phyloP scores from a whole-genome alignment of 1,140 invertebrate species.

The Euura lappo region DNA sequence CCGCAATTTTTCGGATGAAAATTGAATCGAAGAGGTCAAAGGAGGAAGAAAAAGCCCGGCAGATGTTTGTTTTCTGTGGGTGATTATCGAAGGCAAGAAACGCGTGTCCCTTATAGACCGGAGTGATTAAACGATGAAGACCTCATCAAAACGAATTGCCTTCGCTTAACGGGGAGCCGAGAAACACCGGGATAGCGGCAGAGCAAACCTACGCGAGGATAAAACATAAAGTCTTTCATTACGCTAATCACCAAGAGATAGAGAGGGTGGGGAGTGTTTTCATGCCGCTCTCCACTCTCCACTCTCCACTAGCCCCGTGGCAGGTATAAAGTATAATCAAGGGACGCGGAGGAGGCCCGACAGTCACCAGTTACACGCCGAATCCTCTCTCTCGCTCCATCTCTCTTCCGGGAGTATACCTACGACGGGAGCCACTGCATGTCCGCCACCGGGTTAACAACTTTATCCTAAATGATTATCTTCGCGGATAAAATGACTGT shows the following conservation, averaged over 20 bases:
- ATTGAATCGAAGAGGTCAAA: no score
- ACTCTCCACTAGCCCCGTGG: not conserved
- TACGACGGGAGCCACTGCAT: not conserved
- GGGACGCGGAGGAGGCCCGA: not conserved
- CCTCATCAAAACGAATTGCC: conserved; percentile 3
- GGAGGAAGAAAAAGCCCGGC: no score
- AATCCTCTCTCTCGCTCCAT: not conserved
- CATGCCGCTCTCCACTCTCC: not conserved
- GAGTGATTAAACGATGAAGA: not conserved
- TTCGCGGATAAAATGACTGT: not conserved
- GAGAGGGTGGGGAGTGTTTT: not conserved
- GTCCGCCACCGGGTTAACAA: not conserved
- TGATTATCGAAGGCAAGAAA: no score
- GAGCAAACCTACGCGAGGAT: not conserved
- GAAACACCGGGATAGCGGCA: not conserved
- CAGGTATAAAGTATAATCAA: conserved; percentile 4
- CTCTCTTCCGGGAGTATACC: not conserved
- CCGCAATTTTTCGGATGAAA: no score
- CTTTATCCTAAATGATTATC: conserved; percentile 1
- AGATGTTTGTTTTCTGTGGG: no score
- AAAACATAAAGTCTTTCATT: conserved; percentile 7
- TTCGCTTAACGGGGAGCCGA: not conserved
- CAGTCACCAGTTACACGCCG: not conserved
- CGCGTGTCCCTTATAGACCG: not conserved
- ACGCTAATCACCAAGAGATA: conserved; percentile 4